Evolutionary conservation across 2,113 vertebrate genomes (phyloP).

Genomic region (Lepisosteus oculatus): DNA sequence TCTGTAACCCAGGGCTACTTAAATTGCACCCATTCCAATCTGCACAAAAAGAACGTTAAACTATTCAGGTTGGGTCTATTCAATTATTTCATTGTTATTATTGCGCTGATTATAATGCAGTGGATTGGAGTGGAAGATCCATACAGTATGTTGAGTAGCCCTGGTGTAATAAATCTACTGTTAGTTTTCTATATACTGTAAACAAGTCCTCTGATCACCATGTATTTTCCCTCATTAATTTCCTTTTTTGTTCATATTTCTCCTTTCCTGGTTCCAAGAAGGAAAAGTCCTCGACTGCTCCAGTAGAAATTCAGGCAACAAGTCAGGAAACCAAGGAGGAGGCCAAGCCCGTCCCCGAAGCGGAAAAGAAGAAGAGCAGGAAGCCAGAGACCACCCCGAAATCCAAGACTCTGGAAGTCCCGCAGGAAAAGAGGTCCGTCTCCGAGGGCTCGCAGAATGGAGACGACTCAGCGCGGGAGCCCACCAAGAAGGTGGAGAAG

Average conservation of each 20-base stretch:
- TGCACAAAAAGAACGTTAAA: no score
- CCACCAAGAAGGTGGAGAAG: conserved; percentile 76
- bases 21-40: no score
- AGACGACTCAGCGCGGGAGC: conserved; percentile 51
- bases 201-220: no score
- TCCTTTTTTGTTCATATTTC: neutral
- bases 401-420: conserved; percentile 38
- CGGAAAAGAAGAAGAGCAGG: conserved; percentile 30
- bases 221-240: no score
- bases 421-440: conserved; percentile 50
- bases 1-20: no score
- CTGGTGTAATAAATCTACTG: no score
- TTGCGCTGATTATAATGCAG: no score
- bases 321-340: conserved; percentile 63
- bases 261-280: conserved; percentile 46
- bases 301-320: conserved; percentile 36
- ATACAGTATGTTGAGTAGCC: no score
- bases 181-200: no score
- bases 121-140: no score
- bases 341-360: conserved; percentile 54
- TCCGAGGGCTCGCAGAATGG: conserved; percentile 51
- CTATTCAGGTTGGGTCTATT: no score
- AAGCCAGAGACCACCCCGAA: conserved; percentile 32
- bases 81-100: no score
- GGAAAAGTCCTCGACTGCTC: conserved; percentile 32